Evolutionary conservation across 2,888 invertebrate genomes (phyloP), one percentile per base, ranked within the genome.

Genomic region (Catocala nupta): DNA sequence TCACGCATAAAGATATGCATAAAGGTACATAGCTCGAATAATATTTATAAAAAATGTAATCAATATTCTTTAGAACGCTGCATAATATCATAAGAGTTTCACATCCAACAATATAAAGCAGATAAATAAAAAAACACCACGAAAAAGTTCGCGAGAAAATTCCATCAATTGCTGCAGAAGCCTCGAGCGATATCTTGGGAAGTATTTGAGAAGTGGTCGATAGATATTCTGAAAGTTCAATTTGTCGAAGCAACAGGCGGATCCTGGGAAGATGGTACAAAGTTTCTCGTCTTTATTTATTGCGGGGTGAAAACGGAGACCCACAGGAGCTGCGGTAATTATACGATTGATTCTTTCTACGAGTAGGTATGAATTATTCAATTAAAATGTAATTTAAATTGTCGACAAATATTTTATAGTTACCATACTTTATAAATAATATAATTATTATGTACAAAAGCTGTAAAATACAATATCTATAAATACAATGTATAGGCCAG

Each of bases 201-300:
- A 76, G 71, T 75, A 73, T 77, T 78, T 68, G 68, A 61, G 55
- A 70, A 80, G 73, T 73, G 75, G 70, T 73, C 70, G 71, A 78
- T 78, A 73, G 71, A 78, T 78, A 80, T 81, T 78, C 78, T 65
- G 39, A 73, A 81, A 77, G 75, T 80, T 81, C 55, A 68, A 68
- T 71, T 62, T 59, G 61, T 63, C 44, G 70, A 72, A 77, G 80
- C 80, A 81, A 81, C 81, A 81, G 75, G 81, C 74, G 57, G 55
- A 55, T 65, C 60, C 55, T 49, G 7, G 44, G 48, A 50, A 66
- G 49, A 55, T 13, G 57, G 57, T 39, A 34, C 59, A 51, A 73
- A 78, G 61, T 78, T 25, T 63, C 11, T 10, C 49, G 16, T 48
- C 56, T 67, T 66, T 68, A 78, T 75, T 74, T 76, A 73, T 70